phyloP scores from a whole-genome alignment of 2,888 invertebrate genomes.

The Eurytoma californica region DNA sequence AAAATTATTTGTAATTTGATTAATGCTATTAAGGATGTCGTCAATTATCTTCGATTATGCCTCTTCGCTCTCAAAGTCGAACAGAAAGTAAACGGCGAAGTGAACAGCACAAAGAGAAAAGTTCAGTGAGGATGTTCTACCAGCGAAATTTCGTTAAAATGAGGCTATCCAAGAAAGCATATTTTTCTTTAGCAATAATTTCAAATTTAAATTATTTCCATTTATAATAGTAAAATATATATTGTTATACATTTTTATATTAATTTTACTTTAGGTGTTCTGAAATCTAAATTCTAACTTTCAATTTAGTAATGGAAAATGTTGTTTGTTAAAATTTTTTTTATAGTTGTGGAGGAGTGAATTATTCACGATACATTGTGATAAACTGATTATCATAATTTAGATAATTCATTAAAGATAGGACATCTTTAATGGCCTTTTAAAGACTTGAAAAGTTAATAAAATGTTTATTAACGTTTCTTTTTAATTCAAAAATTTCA shows the following conservation, averaged over 20 bases:
- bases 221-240: constrained; percentile 17
- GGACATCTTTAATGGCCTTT: constrained; percentile 24
- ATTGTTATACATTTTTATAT: constrained; percentile 41
- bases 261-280: constrained; percentile 26
- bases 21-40: constrained; percentile 66
- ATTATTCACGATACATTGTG: constrained; percentile 29
- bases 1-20: constrained; percentile 75
- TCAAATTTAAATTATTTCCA: constrained; percentile 22
- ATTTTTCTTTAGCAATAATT: constrained; percentile 30
- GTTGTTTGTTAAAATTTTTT: constrained; percentile 24
- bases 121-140: constrained; percentile 50
- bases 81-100: constrained; percentile 62
- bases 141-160: constrained; percentile 36
- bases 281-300: constrained; percentile 13
- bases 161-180: constrained; percentile 37
- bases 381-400: constrained; percentile 18
- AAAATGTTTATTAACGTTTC: constrained; percentile 20
- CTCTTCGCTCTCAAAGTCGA: constrained; percentile 20
- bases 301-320: constrained; percentile 19
- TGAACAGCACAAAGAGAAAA: constrained; percentile 67
- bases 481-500: background rate
- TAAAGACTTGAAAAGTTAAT: constrained; percentile 29
- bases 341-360: constrained; percentile 23
- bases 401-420: constrained; percentile 19
- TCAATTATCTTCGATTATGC: constrained; percentile 61